Evolutionary conservation across 2,113 vertebrate species (phyloP).

Genomic region (Rhinolophus sinicus): DNA sequence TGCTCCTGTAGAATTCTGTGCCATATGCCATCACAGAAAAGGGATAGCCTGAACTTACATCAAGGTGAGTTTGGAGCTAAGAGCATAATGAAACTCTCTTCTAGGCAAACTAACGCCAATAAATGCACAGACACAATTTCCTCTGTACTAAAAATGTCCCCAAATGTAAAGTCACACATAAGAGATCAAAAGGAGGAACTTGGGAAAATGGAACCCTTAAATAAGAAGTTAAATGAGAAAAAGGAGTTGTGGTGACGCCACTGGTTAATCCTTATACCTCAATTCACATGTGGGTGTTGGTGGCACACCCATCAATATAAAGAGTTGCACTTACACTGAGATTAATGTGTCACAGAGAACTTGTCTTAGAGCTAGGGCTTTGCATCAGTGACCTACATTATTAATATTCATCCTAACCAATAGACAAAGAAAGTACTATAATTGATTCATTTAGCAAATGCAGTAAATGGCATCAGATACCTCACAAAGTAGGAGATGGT

Average conservation of each 20-base stretch:
- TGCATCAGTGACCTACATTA: not conserved
- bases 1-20: not conserved
- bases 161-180: not conserved
- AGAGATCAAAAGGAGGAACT: conserved; percentile 31
- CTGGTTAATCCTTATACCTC: conserved; percentile 61
- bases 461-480: not conserved
- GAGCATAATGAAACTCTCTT: not conserved
- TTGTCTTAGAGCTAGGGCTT: conserved; percentile 15
- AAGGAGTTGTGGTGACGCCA: conserved; percentile 58
- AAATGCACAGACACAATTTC: not conserved
- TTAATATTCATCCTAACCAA: conserved; percentile 28
- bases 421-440: not conserved
- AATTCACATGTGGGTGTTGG: conserved; percentile 57
- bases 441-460: not conserved
- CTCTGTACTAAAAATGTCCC: not conserved
- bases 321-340: conserved; percentile 63
- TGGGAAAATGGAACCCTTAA: not conserved
- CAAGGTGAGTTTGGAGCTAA: not conserved
- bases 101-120: not conserved
- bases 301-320: conserved; percentile 40
- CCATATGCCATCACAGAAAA: not conserved
- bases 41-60: not conserved
- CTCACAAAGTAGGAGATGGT: not conserved
- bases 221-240: conserved; percentile 42
- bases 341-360: conserved; percentile 74